Percentiles rank a stretch among this genome's conserved stretches.
Conservation (phyloP, 2,888 invertebrate species). For the Lamellibrachia columna region DNA sequence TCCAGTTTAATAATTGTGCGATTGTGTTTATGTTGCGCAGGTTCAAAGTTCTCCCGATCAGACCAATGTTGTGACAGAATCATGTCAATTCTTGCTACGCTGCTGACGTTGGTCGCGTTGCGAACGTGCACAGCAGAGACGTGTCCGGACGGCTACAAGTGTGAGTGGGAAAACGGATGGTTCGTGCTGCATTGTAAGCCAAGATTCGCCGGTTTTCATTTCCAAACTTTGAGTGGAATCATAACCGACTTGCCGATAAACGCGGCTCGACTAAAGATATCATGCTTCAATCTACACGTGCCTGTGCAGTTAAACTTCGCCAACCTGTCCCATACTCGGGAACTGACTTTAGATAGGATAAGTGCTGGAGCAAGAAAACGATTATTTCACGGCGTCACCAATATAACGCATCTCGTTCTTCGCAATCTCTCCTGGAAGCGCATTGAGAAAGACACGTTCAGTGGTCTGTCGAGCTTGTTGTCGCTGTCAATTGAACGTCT, state of each 20-base stretch:
- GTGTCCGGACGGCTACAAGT: not conserved
- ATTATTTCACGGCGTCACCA: not conserved
- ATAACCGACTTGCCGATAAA: not conserved
- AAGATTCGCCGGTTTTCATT: not conserved
- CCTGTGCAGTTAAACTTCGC: not conserved
- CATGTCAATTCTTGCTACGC: not conserved
- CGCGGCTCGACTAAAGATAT: not conserved
- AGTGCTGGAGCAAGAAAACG: not conserved
- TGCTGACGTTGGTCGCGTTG: not conserved
- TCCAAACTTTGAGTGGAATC: not conserved
- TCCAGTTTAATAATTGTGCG: not conserved
- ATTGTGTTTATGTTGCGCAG: not conserved
- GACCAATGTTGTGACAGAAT: not conserved
- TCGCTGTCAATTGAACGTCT: not conserved
- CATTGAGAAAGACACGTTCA: not conserved
- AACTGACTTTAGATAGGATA: not conserved
- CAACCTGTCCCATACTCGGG: not conserved
- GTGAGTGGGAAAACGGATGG: not conserved
- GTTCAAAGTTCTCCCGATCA: not conserved
- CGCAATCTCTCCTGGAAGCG: not conserved
- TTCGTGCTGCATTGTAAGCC: not conserved
- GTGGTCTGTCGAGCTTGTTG: not conserved
- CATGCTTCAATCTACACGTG: not conserved
- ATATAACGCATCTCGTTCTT: not conserved
- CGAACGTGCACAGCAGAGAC: not conserved